Evolutionary conservation across 2,888 invertebrate species (phyloP), one percentile per base, ranked within the genome.

Genomic region (Pristionchus japonicus): DNA sequence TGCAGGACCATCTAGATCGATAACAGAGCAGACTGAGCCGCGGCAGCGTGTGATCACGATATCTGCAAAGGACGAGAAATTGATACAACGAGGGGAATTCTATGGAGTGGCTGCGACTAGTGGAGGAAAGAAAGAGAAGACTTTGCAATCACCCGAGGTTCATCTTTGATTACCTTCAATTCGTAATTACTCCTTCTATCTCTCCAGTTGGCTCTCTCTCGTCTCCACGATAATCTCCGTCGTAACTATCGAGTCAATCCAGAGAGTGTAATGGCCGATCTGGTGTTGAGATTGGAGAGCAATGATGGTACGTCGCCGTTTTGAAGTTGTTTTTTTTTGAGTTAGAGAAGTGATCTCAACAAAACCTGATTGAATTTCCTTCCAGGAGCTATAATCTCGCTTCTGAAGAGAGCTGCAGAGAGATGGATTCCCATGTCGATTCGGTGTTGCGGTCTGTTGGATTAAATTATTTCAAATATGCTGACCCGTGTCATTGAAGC

Each of bases 81-180:
- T 84, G n/a, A 61, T 84, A 15, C 84, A 61, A 57, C 2, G 84
- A 61, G 84, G 84, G 20, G 84, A 84, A 61, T 84, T 84, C 43
- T 37, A 84, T 27, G 84, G 84, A 20, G 40, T 84, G 1, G 61
- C 37, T 13, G 37, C 49, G 4, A 37, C 57, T 34, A 52, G 15
- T 52, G 49, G 20, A 67, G 37, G 31, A 15, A 27, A 49, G n/a
- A 52, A n/a, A 52, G 52, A 27, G 17, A 27, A n/a, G 52, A 15
- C n/a, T 13, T 13, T 27, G 31, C 23, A 37, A 11, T 52, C 82
- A 27, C 82, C 82, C 6, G 82, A 82, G 82, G 82, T 82, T 3
- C 13, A 40, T 74, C 11, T 23, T 34, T 2, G 23, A 9, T 23
- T 11, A 49, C 34, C n/a, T 47, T 6, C 13, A 47, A 17, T 4